phyloP scores from a whole-genome alignment of 2,888 invertebrate genomes.

The Dryocosmus kuriphilus region DNA sequence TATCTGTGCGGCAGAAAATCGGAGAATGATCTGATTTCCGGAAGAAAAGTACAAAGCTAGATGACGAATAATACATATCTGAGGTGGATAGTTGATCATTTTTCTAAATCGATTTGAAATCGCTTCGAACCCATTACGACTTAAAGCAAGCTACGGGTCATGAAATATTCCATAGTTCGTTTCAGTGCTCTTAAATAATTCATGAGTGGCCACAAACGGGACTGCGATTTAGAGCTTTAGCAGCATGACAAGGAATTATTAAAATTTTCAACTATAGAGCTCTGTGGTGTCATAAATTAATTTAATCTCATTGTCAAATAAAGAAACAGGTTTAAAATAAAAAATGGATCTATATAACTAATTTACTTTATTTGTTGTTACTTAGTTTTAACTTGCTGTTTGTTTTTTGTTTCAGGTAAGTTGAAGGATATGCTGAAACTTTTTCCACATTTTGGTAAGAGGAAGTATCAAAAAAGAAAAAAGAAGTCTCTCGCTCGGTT shows the following conservation, averaged over 20 bases:
- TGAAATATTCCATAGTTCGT: background rate
- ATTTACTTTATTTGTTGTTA: no score
- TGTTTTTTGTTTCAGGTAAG: no score
- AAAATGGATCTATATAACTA: no score
- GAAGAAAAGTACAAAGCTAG: slow-evolving; percentile 12
- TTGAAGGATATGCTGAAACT: no score
- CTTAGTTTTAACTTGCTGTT: no score
- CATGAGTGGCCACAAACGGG: background rate
- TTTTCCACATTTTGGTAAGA: background rate
- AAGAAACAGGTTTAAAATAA: no score
- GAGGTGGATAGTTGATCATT: background rate
- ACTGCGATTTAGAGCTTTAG: background rate
- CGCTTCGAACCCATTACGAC: background rate
- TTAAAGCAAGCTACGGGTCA: background rate
- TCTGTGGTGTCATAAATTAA: background rate
- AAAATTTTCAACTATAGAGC: background rate
- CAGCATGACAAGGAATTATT: background rate
- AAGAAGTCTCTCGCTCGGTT: background rate
- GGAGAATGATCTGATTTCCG: slow-evolving; percentile 6
- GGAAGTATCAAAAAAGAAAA: background rate
- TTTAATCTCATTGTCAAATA: no score
- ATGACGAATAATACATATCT: slow-evolving; percentile 7
- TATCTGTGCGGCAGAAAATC: slow-evolving; percentile 9
- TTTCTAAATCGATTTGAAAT: slow-evolving; percentile 27
- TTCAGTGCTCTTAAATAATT: background rate